These are phyloP conservation scores for Trichonephila clavata DNA, from an alignment of 1,140 invertebrate genomes.

Conservation along the genomic window DNA sequence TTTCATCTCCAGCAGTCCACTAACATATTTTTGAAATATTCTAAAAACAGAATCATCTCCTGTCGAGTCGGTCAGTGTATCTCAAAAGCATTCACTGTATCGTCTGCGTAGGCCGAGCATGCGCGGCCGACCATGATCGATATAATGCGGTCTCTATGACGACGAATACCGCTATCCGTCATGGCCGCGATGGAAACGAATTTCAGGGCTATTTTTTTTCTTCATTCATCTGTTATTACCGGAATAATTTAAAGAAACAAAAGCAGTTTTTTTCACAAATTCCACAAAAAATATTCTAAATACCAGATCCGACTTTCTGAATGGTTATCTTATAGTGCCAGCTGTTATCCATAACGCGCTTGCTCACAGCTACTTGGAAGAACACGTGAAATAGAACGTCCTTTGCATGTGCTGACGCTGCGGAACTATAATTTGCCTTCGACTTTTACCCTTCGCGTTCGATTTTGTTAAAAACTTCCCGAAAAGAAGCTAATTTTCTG, in stretches of 20 bases:
- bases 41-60: conserved; percentile 1
- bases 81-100: neutral
- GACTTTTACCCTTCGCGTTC: conserved; percentile 19
- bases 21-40: conserved; percentile 6
- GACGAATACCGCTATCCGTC: conserved; percentile 56
- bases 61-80: neutral
- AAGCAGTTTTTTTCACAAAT: neutral
- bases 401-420: conserved; percentile 18
- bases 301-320: conserved; percentile 8
- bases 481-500: neutral
- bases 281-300: neutral
- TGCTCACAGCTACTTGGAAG: neutral
- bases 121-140: conserved; percentile 27
- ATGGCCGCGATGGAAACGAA: conserved; percentile 41
- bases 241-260: neutral
- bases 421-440: conserved; percentile 6
- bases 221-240: neutral
- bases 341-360: neutral
- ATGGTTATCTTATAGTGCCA: conserved; percentile 16
- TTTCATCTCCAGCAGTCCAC: neutral
- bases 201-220: conserved; percentile 49
- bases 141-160: conserved; percentile 36
- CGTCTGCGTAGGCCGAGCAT: conserved; percentile 37
- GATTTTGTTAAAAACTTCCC: conserved; percentile 33
- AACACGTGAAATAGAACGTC: conserved; percentile 52